phyloP scores from a whole-genome alignment of 2,113 vertebrate species.

The Nothocercus nigrocapillus region DNA sequence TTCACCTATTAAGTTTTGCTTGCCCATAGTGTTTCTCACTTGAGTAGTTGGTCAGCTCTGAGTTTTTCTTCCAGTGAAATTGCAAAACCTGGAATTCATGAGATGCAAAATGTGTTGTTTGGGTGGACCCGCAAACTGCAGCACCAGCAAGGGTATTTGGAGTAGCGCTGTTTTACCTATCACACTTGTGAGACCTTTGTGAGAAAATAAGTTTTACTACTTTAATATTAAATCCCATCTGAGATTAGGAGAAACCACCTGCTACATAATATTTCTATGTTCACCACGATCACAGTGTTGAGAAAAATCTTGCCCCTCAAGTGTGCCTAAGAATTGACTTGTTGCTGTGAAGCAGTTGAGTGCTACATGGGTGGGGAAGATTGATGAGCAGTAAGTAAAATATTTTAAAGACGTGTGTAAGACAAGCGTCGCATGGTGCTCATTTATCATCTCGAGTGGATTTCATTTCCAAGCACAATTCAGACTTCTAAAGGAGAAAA shows the following conservation, averaged over 20 bases:
- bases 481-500: slow-evolving; percentile 39
- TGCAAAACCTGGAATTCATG: neutral
- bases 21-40: neutral
- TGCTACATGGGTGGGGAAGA: slow-evolving; percentile 17
- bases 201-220: neutral
- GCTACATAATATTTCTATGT: neutral
- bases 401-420: slow-evolving; percentile 60
- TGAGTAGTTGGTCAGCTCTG: neutral
- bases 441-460: slow-evolving; percentile 37
- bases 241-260: slow-evolving; percentile 5
- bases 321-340: slow-evolving; percentile 23
- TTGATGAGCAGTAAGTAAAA: slow-evolving; percentile 47
- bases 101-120: accelerated
- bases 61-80: neutral
- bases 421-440: slow-evolving; percentile 36
- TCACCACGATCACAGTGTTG: neutral
- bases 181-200: neutral
- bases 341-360: neutral
- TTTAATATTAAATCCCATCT: slow-evolving; percentile 10
- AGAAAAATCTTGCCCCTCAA: slow-evolving; percentile 31
- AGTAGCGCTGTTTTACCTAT: neutral
- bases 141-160: neutral
- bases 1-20: neutral
- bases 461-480: slow-evolving; percentile 35
- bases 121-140: neutral